Evolutionary conservation across 2,888 invertebrate species (phyloP), one percentile per base, ranked within the genome.

Genomic region (Euplagia quadripunctaria): DNA sequence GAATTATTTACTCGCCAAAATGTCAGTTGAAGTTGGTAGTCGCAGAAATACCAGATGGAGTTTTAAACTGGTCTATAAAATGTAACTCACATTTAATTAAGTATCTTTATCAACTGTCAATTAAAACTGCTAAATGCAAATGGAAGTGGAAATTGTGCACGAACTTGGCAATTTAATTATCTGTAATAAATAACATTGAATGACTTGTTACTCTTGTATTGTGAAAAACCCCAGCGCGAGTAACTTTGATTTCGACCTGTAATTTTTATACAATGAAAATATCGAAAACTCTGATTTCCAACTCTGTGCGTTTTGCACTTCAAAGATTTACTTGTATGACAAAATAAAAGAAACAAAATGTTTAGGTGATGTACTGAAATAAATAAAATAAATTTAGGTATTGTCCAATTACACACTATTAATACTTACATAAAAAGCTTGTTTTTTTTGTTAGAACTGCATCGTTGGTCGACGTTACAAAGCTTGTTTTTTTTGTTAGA

Each of bases 51-150:
- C 20, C 6, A 14, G 14, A 9, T 20, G 14, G 14, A 31, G 20
- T 49, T 64, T 64, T 64, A 17, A 17, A 65, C 20, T 46, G n/a
- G 12, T 46, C 11, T 43, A n/a, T 5, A 66, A 66, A 51, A 66
- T 9, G 31, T 41, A 66, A 51, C 11, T 11, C 41, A 20, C 5
- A 20, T 66, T 66, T 66, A 70, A 70, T 64, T 70, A 63, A 31
- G 31, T 43, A 64, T 9, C 64, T 51, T 52, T 52, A 70, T 70
- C 52, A 52, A 64, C 46, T 14, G 51, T 52, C 55, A 55, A 69
- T 58, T 69, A 20, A 64, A 52, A 64, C 70, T 5, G 17, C 31
- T 69, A 49, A 69, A 63, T 70, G 31, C 49, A 52, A 64, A 70
- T 52, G 20, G 52, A 52, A 52, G 43, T 42, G 20, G 51, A 70